Evolutionary conservation across 64 coral and sea anemone species (phyloP), one percentile per base, ranked within the genome.

Genomic region (Montipora cactus): DNA sequence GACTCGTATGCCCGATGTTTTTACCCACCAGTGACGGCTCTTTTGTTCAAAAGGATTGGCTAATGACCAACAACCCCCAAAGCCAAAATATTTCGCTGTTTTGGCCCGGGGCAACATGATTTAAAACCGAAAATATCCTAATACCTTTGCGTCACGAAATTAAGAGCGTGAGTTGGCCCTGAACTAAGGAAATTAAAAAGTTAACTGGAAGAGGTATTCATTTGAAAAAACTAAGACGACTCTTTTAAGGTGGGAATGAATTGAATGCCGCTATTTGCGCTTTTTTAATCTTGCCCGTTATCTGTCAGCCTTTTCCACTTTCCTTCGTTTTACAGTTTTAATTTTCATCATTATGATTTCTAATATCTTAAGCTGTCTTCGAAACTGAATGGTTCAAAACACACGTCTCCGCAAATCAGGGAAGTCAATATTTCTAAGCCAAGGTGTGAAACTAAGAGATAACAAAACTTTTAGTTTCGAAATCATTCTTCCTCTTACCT

Each of bases 351-450:
- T 37, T 51, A 7, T 72, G 82, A 86, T 86, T 86, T 48, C 67
- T 68, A 18, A 86, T 22, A 71, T 86, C 64, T 86, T 71, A 86
- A 86, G 64, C 46, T 86, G 82, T 86, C 82, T 86, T 86, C 20
- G 53, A 20, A 50, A 37, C 61, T 50, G 66, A 47, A 46, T 37
- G 25, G 61, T 0, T 44, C 2, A 20, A 70, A 69, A 45, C 45
- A 71, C 19, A 71, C n/a, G 82, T 86, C 82, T 86, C 82, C 82
- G 82, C 47, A 71, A 71, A 69, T 67, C 18, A 10, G 37, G 16
- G 44, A 72, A 71, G 19, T 50, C 28, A 86, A 5, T 86, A 47
- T 16, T 69, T 44, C 55, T 14, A 16, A 59, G 44, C 46, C 19
- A 86, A 50, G 8, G 18, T 71, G 44, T n/a, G 66, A 21, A 22